Evolutionary conservation across 2,888 invertebrate genomes (phyloP).

Genomic region (Acleris cristana): DNA sequence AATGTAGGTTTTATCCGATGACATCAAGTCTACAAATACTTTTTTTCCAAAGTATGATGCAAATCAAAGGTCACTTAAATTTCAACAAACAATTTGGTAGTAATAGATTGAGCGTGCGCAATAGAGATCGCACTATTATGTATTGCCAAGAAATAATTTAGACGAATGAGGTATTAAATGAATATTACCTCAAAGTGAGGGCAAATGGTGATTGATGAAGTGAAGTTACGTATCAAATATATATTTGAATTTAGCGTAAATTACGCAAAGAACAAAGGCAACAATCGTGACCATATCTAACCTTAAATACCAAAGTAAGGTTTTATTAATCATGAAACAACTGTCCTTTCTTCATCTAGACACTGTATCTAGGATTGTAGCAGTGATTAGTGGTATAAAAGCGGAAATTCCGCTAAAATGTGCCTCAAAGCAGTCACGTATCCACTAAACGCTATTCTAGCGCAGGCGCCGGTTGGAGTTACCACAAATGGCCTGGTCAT

Average conservation of each 20-base stretch:
- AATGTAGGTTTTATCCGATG: no score
- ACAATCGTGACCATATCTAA: background rate
- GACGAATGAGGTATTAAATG: conserved; percentile 2
- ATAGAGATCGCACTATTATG: conserved; percentile 6
- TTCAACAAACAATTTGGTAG: background rate
- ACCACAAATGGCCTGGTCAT: conserved; percentile 35
- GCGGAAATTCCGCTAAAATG: background rate
- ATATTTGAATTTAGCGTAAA: conserved; percentile 1
- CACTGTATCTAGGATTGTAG: background rate
- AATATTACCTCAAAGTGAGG: conserved; percentile 1
- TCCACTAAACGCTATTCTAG: conserved; percentile 18
- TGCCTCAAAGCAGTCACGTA: conserved; percentile 26
- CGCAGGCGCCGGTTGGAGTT: conserved; percentile 19
- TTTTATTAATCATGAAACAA: background rate
- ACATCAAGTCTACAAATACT: no score
- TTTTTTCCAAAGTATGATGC: no score
- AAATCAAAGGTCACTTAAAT: no score
- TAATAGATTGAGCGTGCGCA: conserved; percentile 1
- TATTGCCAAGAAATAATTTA: conserved; percentile 13
- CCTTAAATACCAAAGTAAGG: background rate
- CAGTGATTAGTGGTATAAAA: background rate
- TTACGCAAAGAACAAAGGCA: background rate
- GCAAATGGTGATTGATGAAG: conserved; percentile 21
- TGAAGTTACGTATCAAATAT: conserved; percentile 3
- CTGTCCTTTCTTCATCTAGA: background rate